Evolutionary conservation across 2,888 invertebrate genomes (phyloP), one percentile per base, ranked within the genome.

Genomic region (Blastobasis adustella): DNA sequence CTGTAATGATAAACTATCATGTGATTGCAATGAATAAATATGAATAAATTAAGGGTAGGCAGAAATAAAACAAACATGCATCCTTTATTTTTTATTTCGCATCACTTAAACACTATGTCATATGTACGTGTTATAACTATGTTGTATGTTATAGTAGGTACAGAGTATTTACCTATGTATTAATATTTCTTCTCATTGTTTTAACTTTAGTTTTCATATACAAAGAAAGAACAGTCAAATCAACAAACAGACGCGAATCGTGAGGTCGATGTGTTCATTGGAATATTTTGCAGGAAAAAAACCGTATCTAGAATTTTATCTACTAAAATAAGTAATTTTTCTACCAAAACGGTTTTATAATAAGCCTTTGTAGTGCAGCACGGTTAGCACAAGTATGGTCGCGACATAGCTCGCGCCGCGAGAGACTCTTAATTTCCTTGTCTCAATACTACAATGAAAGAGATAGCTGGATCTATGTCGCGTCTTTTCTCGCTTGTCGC

Each of bases 141-240:
- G 58, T 71, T 73, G 69, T 57, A 63, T 58, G 62, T 69, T 75
- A 76, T 68, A 72, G 74, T 82, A 82, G 82, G 82, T 82, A 82
- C 81, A 73, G 74, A 79, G 80, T 82, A 78, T 70, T 69, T 65
- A 59, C 59, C 58, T 70, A 67, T 65, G 57, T 59, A 66, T 66
- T 60, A 60, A 68, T 63, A 49, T 60, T 50, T 64, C 61, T 58
- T 65, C 56, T 62, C 52, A 56, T 56, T 56, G 54, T 58, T 48
- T 51, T 44, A 50, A 42, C 44, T 50, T 51, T 47, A 53, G 44
- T 48, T 48, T 52, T 53, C 49, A 46, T 52, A 49, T 46, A 49
- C 43, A 45, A 53, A 51, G 45, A 39, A 46, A 51, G 50, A 53
- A 54, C 52, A 51, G 49, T 54, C 37, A 53, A 49, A 52, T 52